phyloP scores from a whole-genome alignment of 2,888 invertebrate species.

The Hydrotaea cyrtoneurina region DNA sequence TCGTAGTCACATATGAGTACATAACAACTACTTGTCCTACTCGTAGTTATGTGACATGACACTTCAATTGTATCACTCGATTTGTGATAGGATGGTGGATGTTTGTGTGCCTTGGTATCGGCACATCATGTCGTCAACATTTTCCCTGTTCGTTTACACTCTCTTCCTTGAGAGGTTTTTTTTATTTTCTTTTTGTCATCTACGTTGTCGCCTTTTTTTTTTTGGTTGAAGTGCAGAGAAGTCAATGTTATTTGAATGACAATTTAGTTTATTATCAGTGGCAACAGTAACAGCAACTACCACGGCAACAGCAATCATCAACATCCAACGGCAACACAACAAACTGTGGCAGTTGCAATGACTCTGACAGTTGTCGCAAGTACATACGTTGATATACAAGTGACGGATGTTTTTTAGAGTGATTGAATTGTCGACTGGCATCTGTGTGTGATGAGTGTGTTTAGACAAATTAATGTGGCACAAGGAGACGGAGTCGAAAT shows the following conservation, averaged over 20 bases:
- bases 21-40: no score
- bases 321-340: neutral
- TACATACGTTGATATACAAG: neutral
- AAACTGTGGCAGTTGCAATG: neutral
- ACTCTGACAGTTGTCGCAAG: neutral
- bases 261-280: constrained; percentile 32
- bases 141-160: neutral
- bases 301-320: neutral
- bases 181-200: neutral
- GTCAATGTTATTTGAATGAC: constrained; percentile 42
- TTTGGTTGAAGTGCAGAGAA: neutral
- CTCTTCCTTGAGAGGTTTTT: neutral
- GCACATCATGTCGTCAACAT: constrained; percentile 38
- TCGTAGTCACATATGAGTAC: no score
- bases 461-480: no score
- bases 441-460: no score
- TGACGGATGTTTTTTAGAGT: no score
- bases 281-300: neutral
- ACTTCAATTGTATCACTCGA: constrained; percentile 49
- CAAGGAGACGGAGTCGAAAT: no score
- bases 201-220: neutral
- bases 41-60: constrained; percentile 45
- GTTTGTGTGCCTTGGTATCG: no score
- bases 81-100: neutral
- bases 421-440: no score